Percentiles rank a stretch among this genome's conserved stretches.
phyloP scores from a whole-genome alignment of 1,140 invertebrate genomes.

The Aphaenogaster rudis region DNA sequence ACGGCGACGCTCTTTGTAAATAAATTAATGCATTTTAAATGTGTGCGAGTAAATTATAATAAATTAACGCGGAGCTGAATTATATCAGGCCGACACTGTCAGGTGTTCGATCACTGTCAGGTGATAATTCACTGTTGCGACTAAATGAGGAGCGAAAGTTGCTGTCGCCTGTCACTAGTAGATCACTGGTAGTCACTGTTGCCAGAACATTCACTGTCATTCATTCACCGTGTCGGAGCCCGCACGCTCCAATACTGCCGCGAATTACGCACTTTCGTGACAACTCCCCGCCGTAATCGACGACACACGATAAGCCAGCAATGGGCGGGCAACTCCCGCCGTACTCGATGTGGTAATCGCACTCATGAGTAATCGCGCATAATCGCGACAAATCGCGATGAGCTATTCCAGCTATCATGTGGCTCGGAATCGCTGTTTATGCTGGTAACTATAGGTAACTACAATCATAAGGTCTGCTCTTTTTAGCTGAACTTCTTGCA shows the following conservation, averaged over 20 bases:
- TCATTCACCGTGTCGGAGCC: not conserved
- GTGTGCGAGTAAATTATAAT: too few species aligned
- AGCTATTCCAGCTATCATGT: not conserved
- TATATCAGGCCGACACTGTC: not conserved
- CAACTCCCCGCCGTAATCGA: not conserved
- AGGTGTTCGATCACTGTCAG: not conserved
- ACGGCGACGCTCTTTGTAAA: too few species aligned
- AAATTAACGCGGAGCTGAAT: not conserved
- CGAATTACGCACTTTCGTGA: not conserved
- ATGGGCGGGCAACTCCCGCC: not conserved
- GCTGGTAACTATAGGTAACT: constrained; percentile 6
- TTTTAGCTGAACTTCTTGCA: too few species aligned
- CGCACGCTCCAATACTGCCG: not conserved
- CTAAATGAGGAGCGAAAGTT: not conserved
- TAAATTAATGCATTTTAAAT: not conserved
- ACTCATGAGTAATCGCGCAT: too few species aligned
- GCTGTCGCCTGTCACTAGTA: not conserved
- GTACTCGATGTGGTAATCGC: too few species aligned
- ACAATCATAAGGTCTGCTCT: not conserved
- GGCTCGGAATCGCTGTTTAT: not conserved
- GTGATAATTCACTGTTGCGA: too few species aligned
- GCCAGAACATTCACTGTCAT: too few species aligned
- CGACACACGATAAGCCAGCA: not conserved
- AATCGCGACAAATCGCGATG: not conserved
- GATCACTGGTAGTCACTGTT: too few species aligned